Conservation (phyloP, 2,888 invertebrate species). For the Syrista parreyssii region DNA sequence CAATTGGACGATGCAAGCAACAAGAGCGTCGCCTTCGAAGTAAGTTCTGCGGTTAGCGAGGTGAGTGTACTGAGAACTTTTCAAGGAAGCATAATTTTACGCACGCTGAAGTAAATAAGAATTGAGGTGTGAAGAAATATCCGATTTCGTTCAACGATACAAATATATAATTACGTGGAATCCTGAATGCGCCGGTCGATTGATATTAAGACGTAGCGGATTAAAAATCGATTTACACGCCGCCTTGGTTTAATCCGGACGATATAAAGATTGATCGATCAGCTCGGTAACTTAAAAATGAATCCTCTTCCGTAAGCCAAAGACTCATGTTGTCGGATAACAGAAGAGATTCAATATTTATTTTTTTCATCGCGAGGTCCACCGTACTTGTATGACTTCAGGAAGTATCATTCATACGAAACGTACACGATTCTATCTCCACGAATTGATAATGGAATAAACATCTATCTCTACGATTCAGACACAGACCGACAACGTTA, state of each 20-base stretch:
- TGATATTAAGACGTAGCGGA: slow-evolving; percentile 2
- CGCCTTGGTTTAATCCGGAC: slow-evolving; percentile 11
- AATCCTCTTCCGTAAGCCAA: background rate
- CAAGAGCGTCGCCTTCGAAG: background rate
- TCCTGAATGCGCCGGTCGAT: background rate
- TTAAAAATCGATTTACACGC: slow-evolving; percentile 16
- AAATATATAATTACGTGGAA: background rate
- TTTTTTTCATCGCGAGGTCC: background rate
- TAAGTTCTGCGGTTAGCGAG: background rate
- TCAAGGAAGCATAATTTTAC: background rate
- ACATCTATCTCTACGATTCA: background rate
- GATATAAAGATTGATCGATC: background rate
- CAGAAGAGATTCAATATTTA: background rate
- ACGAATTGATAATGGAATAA: background rate
- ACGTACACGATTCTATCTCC: background rate
- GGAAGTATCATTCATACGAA: background rate
- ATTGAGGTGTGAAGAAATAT: background rate
- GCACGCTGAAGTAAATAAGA: background rate
- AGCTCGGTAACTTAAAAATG: background rate
- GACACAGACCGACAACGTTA: background rate
- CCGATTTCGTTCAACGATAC: background rate
- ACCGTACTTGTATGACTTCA: background rate
- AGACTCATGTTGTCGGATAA: background rate
- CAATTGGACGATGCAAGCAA: background rate
- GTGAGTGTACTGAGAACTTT: background rate